These are phyloP conservation scores for Rhincodon typus DNA, from an alignment of 2,797 vertebrate species.

Conservation along the genomic window DNA sequence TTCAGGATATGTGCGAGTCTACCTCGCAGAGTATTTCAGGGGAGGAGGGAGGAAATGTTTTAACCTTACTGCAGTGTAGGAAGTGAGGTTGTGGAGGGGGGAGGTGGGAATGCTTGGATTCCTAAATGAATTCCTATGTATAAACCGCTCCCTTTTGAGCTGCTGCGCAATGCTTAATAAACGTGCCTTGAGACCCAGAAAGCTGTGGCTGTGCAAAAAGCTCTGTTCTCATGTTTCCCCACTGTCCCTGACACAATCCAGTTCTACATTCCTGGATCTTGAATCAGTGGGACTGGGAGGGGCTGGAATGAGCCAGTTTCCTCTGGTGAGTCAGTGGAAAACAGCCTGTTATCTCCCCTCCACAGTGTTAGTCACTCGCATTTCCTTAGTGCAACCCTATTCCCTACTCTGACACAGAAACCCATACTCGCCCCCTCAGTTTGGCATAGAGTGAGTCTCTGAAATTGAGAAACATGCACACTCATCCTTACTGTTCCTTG, in stretches of 20 bases:
- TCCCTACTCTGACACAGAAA: not conserved
- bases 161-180: not conserved
- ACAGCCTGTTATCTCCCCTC: not conserved
- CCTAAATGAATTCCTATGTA: not conserved
- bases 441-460: not conserved
- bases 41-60: not conserved
- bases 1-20: not conserved
- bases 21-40: not conserved
- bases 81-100: not conserved
- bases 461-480: not conserved
- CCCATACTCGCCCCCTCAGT: not conserved
- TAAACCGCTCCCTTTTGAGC: constrained; percentile 2
- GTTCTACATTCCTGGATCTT: not conserved
- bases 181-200: not conserved
- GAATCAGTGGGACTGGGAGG: not conserved
- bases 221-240: not conserved
- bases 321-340: constrained; percentile 24
- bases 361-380: not conserved
- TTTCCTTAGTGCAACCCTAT: not conserved
- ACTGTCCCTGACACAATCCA: not conserved
- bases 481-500: not conserved
- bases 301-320: not conserved
- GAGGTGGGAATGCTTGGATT: not conserved
- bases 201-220: not conserved
- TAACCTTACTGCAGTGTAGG: not conserved